Conservation (phyloP, 2,113 vertebrate species). For the Rhabdornis inornatus region DNA sequence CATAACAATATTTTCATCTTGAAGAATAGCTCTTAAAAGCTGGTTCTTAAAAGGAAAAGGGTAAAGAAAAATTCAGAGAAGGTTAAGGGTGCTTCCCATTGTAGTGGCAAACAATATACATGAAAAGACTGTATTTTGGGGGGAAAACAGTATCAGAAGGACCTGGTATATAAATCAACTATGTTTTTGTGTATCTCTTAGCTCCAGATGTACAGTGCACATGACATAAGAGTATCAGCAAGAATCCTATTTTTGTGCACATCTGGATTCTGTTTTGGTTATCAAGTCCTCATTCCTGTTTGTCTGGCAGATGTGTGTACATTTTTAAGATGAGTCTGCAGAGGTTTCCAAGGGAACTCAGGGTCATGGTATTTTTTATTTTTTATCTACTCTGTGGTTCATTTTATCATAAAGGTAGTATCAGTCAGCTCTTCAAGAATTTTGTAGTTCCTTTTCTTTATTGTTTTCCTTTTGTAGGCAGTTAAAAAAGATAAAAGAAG, state of each 20-base stretch:
- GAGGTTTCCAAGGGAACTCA: not conserved
- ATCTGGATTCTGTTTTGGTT: constrained; percentile 31
- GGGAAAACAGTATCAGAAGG: not conserved
- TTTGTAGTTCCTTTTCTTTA: not conserved
- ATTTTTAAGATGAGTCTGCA: not conserved
- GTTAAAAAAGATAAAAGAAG: not conserved
- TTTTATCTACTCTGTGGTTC: not conserved
- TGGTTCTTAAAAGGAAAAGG: not conserved
- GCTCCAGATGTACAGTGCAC: not conserved
- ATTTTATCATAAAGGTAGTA: not conserved
- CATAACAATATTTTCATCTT: not conserved
- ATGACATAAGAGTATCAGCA: not conserved
- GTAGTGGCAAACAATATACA: not conserved
- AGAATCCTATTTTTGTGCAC: not conserved
- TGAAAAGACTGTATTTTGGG: not conserved
- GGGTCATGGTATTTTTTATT: not conserved
- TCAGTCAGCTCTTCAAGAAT: not conserved
- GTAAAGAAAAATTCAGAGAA: not conserved
- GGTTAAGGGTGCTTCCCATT: not conserved
- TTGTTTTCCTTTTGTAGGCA: not conserved
- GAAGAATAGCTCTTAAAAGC: not conserved
- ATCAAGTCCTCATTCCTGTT: not conserved
- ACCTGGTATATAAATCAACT: not conserved
- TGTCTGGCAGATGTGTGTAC: not conserved
- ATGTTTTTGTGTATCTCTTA: not conserved